phyloP scores from a whole-genome alignment of 2,888 invertebrate genomes.

The Trichacis sp. region DNA sequence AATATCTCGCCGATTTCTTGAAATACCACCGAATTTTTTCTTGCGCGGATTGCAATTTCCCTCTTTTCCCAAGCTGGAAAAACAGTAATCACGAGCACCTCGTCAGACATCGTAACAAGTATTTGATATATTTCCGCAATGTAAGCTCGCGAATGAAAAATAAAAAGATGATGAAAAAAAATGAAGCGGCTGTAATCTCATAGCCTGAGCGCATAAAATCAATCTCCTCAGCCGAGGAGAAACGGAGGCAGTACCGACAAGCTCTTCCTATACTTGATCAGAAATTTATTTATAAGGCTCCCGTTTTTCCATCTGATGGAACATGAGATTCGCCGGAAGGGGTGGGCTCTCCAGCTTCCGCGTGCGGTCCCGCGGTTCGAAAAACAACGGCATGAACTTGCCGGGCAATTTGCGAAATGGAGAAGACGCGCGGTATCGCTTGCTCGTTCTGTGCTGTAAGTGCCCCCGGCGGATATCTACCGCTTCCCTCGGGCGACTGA shows the following conservation, averaged over 20 bases:
- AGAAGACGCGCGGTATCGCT: constrained; percentile 25
- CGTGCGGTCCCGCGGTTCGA: constrained; percentile 18
- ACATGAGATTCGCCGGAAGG: neutral
- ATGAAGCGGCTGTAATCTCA: neutral
- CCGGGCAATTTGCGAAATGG: constrained; percentile 20
- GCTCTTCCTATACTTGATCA: constrained; percentile 23
- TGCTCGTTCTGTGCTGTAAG: constrained; percentile 28
- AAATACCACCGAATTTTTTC: neutral
- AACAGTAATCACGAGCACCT: neutral
- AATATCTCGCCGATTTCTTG: too few species aligned
- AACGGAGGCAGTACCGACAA: constrained; percentile 3
- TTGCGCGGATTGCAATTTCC: neutral
- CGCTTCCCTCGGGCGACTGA: constrained; percentile 35
- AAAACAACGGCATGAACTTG: neutral
- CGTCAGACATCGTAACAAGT: neutral
- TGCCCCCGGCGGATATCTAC: constrained; percentile 27
- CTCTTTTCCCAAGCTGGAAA: neutral
- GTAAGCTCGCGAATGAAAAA: neutral
- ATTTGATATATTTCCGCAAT: neutral
- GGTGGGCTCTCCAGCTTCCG: constrained; percentile 13
- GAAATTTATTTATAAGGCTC: constrained; percentile 5
- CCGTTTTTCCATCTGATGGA: constrained; percentile 2
- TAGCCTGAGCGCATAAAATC: constrained; percentile 2
- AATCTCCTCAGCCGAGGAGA: neutral
- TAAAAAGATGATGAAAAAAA: neutral